A percentile compares a stretch with the other conserved stretches of the same genome.
These are phyloP conservation scores for Lutraria lutraria DNA, from an alignment of 2,888 invertebrate species.

Conservation along the genomic window DNA sequence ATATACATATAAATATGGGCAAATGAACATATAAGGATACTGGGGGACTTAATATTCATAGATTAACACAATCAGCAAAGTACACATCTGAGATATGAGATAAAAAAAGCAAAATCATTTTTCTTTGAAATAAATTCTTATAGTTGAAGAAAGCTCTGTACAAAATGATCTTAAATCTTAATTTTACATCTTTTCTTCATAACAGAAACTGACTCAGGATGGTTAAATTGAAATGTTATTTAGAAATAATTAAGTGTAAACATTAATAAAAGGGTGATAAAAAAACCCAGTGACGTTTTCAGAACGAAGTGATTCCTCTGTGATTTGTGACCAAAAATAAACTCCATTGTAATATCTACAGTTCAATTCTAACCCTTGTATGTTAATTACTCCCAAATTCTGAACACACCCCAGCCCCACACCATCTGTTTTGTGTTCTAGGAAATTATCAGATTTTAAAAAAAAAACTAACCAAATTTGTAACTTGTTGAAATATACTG, in stretches of 20 bases:
- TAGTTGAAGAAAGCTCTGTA: not conserved
- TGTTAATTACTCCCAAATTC: not conserved
- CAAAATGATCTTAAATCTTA: not conserved
- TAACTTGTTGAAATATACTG: too few relatives aligned
- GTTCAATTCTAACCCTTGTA: not conserved
- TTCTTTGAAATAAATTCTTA: not conserved
- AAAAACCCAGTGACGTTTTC: not conserved
- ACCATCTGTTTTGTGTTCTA: not conserved
- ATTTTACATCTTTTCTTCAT: not conserved
- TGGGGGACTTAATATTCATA: not conserved
- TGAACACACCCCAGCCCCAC: not conserved
- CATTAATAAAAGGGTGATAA: not conserved
- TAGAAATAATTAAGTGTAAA: not conserved
- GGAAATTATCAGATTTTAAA: not conserved
- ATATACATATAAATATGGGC: not conserved
- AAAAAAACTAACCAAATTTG: too few relatives aligned
- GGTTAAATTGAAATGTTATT: not conserved
- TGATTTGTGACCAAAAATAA: not conserved
- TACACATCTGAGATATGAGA: not conserved
- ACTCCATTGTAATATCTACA: not conserved
- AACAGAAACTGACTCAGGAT: not conserved
- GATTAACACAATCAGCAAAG: not conserved
- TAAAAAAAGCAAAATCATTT: not conserved
- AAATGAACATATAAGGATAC: not conserved
- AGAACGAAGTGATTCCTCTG: not conserved